Conservation (phyloP, 2,888 invertebrate species). For the Tupiocoris notatus region DNA sequence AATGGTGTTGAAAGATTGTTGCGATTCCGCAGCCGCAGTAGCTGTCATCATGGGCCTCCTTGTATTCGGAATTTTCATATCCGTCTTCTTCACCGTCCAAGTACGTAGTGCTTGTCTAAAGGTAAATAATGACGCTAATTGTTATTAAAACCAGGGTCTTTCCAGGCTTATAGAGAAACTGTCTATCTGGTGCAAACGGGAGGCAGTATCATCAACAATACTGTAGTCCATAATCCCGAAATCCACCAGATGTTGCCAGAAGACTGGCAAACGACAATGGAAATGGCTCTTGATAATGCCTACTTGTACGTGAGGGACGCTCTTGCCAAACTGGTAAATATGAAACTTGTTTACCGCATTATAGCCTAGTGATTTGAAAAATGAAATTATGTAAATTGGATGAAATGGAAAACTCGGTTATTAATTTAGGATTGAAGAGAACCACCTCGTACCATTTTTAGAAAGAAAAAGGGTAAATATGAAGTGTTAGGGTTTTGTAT, state of each 20-base stretch:
- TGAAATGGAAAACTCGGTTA: too few relatives aligned
- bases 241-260: constrained; percentile 78
- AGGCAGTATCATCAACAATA: constrained; percentile 83
- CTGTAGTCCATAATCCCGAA: constrained; percentile 85
- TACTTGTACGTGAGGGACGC: constrained; percentile 90
- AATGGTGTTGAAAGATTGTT: constrained; percentile 65
- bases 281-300: constrained; percentile 87
- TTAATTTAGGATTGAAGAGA: too few relatives aligned
- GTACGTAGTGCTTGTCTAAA: too few relatives aligned
- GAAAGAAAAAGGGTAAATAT: too few relatives aligned
- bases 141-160: background rate
- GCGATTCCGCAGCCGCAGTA: constrained; percentile 83
- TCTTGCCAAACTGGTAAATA: constrained; percentile 79
- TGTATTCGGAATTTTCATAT: constrained; percentile 72
- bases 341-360: too few relatives aligned
- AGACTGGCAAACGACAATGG: constrained; percentile 79
- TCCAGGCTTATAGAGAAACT: constrained; percentile 88
- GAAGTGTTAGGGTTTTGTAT: too few relatives aligned
- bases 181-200: constrained; percentile 87
- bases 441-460: too few relatives aligned
- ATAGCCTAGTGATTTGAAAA: background rate
- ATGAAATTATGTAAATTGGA: background rate
- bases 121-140: background rate
- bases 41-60: constrained; percentile 84
- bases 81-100: constrained; percentile 80